Percentiles rank a stretch among this genome's conserved stretches.
phyloP scores from a whole-genome alignment of 2,797 vertebrate species.

The Oryzias sinensis region DNA sequence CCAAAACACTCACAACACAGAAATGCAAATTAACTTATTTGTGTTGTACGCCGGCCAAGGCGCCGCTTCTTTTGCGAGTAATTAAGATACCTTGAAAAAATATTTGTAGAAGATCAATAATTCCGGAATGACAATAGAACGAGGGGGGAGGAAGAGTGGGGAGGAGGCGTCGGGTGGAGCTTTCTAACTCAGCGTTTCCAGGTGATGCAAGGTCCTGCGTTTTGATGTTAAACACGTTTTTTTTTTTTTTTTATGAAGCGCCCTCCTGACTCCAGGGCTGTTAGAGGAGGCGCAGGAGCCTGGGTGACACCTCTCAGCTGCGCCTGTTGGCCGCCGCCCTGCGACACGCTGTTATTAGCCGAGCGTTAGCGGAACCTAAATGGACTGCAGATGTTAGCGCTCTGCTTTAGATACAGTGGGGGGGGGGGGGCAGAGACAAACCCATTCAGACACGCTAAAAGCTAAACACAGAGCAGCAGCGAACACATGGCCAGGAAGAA shows the following conservation, averaged over 20 bases:
- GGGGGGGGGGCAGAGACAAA: conserved; percentile 61
- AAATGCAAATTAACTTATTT: conserved; percentile 99
- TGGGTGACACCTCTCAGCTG: conserved; percentile 76
- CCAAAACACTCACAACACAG: conserved; percentile 97
- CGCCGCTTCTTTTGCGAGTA: conserved; percentile 84
- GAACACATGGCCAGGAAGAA: conserved; percentile 21
- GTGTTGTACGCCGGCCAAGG: conserved; percentile 97
- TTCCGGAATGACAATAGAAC: conserved; percentile 57
- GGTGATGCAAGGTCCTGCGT: not conserved
- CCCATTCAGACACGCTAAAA: conserved; percentile 45
- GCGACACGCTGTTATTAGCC: conserved; percentile 73
- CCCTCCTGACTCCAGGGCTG: conserved; percentile 66
- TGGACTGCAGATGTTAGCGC: conserved; percentile 81
- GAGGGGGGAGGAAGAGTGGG: conserved; percentile 3
- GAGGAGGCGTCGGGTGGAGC: not conserved
- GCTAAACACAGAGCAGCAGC: conserved; percentile 40
- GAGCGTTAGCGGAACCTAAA: conserved; percentile 71
- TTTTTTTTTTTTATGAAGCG: too few relatives aligned
- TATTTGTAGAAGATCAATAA: conserved; percentile 81
- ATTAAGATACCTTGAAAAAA: conserved; percentile 99
- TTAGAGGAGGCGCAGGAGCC: conserved; percentile 70
- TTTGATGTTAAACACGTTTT: not conserved
- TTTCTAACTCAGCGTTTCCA: not conserved
- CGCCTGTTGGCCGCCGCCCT: conserved; percentile 67
- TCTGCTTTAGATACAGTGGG: conserved; percentile 71